Conservation (phyloP, 1,140 invertebrate species). For the Paraescarpia echinospica region DNA sequence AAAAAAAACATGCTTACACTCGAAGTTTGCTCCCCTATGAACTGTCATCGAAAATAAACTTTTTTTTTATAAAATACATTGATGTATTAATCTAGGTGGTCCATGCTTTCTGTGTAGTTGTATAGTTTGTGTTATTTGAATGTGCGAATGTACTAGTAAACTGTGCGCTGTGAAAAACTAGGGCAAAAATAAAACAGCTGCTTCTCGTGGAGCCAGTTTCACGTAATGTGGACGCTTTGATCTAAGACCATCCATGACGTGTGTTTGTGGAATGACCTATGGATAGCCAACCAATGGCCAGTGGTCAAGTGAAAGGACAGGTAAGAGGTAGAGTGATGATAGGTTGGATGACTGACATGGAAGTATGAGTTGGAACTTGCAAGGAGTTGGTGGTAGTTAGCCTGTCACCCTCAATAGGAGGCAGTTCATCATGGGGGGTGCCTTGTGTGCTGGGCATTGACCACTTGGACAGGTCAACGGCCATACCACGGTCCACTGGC, state of each 20-base stretch:
- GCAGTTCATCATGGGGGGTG: neutral
- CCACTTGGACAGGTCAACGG: neutral
- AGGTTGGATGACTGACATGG: neutral
- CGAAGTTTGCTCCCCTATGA: neutral
- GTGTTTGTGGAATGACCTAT: neutral
- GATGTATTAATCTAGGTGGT: neutral
- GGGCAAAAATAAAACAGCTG: neutral
- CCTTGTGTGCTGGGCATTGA: neutral
- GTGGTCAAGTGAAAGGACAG: neutral
- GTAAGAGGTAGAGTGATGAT: neutral
- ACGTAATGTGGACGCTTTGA: neutral
- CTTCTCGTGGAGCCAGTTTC: neutral
- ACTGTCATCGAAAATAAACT: neutral
- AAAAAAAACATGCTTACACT: no score
- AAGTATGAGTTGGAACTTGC: neutral
- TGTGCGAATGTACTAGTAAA: no score
- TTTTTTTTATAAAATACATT: neutral
- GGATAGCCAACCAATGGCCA: neutral
- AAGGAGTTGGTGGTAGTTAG: neutral
- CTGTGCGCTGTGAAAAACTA: no score
- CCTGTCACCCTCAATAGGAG: neutral
- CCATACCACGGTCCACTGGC: neutral
- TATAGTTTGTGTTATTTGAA: no score
- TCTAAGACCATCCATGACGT: neutral
- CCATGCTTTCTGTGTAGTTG: no score